Evolutionary conservation across 2,113 vertebrate genomes (phyloP), one percentile per base, ranked within the genome.

Genomic region (Tympanuchus pallidicinctus): DNA sequence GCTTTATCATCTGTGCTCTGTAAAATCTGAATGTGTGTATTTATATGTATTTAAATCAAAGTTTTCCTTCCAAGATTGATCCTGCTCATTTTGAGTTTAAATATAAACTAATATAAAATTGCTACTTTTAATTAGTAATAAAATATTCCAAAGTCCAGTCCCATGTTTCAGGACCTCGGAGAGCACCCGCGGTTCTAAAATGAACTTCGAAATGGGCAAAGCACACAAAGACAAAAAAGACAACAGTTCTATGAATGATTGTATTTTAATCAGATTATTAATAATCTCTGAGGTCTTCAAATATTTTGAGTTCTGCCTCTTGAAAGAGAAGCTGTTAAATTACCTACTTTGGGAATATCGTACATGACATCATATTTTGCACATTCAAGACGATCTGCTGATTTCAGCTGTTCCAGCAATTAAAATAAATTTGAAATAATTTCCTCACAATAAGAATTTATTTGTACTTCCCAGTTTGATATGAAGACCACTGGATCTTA

Each of bases 131-230:
- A 83, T 94, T 56, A 88, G 42, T 72, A 91, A 78, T 5, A 42
- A 57, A 63, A 70, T 3, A 10, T 81, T 80, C 83, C 2, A 0
- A 85, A 90, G 45, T 63, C 85, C 64, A 42, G 64, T 18, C 8
- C 60, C 63, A 30, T 6, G 45, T 75, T 97, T 97, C 98, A 98
- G 98, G 8, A 98, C 98, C 97, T 94, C 93, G 98, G 98, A 98
- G 96, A 98, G 98, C 82, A 6, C 30, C 30, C 4, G 1, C 1
- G 47, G 40, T 28, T 66, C 61, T 57, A 15, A 25, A 34, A 20
- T 1, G 1, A 9, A 1, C 43, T 40, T 36, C 0, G 2, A 5
- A 20, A 7, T 7, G 1, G 18, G 18, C 17, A 59, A 32, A 20
- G 11, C 8, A 15, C 20, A 6, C 14, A 15, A 22, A 61, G 40